These are phyloP conservation scores for Diogma glabrata DNA, from an alignment of 2,888 invertebrate genomes.

Conservation along the genomic window DNA sequence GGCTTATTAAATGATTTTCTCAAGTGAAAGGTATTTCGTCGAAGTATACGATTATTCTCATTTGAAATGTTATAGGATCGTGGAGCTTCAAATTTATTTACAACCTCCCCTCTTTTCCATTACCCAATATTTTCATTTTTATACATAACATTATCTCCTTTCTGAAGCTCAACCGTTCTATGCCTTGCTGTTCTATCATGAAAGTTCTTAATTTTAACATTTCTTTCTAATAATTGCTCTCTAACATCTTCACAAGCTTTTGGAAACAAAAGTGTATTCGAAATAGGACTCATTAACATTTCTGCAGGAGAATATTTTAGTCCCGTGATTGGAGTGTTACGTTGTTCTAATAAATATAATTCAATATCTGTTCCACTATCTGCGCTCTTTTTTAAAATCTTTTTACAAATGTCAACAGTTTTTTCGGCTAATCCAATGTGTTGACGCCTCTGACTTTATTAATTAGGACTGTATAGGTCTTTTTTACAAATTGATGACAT, in stretches of 20 bases:
- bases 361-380: constrained; percentile 15
- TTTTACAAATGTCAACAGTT: constrained; percentile 13
- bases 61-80: too few species aligned
- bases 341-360: constrained; percentile 19
- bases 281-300: constrained; percentile 17
- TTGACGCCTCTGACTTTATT: too few species aligned
- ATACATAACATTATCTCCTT: too few species aligned
- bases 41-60: too few species aligned
- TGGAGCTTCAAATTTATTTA: too few species aligned
- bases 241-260: neutral
- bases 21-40: too few species aligned
- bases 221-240: constrained; percentile 10
- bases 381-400: constrained; percentile 9
- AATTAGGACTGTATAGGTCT: too few species aligned
- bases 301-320: constrained; percentile 19
- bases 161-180: neutral
- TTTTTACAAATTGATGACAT: too few species aligned
- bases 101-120: neutral
- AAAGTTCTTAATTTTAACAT: constrained; percentile 13
- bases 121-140: neutral
- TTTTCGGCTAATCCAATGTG: constrained; percentile 16
- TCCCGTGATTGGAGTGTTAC: constrained; percentile 20
- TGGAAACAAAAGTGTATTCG: too few species aligned
- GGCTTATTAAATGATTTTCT: too few species aligned
- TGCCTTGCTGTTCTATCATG: constrained; percentile 14